Percentiles rank a stretch among this genome's conserved stretches.
These are phyloP conservation scores for Chloebia gouldiae DNA, from an alignment of 2,113 vertebrate genomes.

Conservation along the genomic window DNA sequence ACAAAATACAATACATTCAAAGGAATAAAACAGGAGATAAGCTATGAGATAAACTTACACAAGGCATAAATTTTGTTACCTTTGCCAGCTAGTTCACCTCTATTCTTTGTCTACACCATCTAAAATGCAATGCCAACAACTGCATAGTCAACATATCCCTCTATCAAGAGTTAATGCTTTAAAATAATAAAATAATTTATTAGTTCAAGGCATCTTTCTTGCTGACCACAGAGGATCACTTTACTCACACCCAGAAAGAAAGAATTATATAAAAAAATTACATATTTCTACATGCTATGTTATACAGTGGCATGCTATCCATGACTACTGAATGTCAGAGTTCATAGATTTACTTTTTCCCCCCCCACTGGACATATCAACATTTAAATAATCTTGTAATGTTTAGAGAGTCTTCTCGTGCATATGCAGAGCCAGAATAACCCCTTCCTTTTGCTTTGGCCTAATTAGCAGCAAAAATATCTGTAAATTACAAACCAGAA, in stretches of 20 bases:
- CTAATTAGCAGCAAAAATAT: not conserved
- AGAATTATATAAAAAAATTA: not conserved
- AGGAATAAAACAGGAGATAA: not conserved
- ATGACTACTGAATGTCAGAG: not conserved
- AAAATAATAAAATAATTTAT: not conserved
- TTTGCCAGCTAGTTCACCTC: not conserved
- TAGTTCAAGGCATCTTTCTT: not conserved
- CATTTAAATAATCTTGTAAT: not conserved
- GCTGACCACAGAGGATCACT: not conserved
- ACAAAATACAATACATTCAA: not conserved
- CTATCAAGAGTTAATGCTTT: not conserved
- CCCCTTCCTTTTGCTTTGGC: not conserved
- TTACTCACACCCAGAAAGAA: not conserved
- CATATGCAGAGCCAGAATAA: not conserved
- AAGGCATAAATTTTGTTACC: not conserved
- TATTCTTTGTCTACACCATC: not conserved
- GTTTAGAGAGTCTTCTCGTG: not conserved
- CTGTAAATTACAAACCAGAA: not conserved
- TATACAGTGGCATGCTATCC: not conserved
- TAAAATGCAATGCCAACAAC: not conserved
- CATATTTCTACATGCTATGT: not conserved
- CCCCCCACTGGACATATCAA: not conserved
- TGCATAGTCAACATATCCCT: not conserved
- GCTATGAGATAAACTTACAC: not conserved
- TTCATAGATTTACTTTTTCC: not conserved